Evolutionary conservation across 2,888 invertebrate genomes (phyloP), one percentile per base, ranked within the genome.

Genomic region (Drosophila anceps): DNA sequence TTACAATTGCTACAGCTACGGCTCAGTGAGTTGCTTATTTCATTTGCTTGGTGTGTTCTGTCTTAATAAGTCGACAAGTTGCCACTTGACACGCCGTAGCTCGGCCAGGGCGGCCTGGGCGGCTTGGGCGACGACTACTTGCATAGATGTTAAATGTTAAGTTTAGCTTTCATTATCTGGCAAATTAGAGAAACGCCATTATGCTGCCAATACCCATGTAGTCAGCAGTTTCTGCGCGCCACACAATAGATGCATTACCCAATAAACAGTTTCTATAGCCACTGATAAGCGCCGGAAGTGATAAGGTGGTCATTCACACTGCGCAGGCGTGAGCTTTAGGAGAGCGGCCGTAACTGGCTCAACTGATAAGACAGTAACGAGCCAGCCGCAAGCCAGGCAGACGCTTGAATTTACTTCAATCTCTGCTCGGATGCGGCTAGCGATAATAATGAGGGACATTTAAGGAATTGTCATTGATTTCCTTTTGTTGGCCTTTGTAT

Each of bases 401-500:
- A 31, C 20, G 71, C 63, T 72, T 69, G 70, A 87, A 75, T 72
- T 80, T 65, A 73, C 73, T 68, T 75, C 73, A 85, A 84, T 82
- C 85, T 76, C 69, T 66, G 68, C 81, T 73, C 59, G 67, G 64
- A 80, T 70, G 77, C 62, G 67, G 35, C 61, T 39, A n/a, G 64
- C 67, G 60, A 67, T 66, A 69, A 79, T 73, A 82, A 76, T 75
- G 73, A 67, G 57, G 66, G 54, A 53, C 73, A 69, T 79, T 79
- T 74, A 83, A 73, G 69, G 73, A 88, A 86, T 86, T 86, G 81
- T 81, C 90, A 83, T 90, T 86, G 86, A 88, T 88, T 86, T 83
- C 79, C 86, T 67, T 86, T 82, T 82, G 88, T 84, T 82, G 76
- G 73, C 61, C 62, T 67, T 67, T 73, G 46, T n/a, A 71, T 62